phyloP scores from a whole-genome alignment of 2,113 vertebrate species.

The Balaeniceps rex region DNA sequence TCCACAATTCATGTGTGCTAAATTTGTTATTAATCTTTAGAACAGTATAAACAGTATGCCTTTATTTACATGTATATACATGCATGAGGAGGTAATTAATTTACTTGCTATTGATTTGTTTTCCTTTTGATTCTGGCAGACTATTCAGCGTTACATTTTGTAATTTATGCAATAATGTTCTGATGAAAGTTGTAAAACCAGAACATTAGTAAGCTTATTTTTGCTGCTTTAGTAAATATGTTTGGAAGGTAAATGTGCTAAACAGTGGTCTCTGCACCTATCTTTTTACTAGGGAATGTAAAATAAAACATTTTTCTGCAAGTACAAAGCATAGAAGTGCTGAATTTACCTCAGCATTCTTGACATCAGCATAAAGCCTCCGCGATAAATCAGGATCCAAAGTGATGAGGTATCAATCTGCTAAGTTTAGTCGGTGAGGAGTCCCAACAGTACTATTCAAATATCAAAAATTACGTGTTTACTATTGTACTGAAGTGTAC shows the following conservation, averaged over 20 bases:
- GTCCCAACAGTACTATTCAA: background rate
- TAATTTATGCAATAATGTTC: background rate
- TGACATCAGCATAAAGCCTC: background rate
- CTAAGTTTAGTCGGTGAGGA: background rate
- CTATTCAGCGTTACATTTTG: background rate
- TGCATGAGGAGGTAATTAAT: background rate
- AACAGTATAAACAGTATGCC: background rate
- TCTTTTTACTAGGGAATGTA: background rate
- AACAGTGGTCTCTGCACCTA: background rate
- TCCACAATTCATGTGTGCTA: background rate
- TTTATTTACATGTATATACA: constrained; percentile 17
- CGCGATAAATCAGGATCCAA: background rate
- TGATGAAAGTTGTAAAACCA: background rate
- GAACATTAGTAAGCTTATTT: background rate
- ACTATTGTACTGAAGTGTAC: background rate
- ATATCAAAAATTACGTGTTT: background rate
- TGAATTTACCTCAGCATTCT: background rate
- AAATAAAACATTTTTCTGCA: background rate
- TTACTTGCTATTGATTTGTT: background rate
- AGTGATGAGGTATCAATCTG: background rate
- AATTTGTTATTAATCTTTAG: constrained; percentile 17
- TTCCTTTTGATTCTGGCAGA: constrained; percentile 15
- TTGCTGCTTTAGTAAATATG: background rate
- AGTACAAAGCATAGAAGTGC: background rate
- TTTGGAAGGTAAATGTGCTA: background rate